Base-by-base conservation (phyloP, 92 coral and sea anemone genomes). In the Phenganax stokvisi region DNA sequence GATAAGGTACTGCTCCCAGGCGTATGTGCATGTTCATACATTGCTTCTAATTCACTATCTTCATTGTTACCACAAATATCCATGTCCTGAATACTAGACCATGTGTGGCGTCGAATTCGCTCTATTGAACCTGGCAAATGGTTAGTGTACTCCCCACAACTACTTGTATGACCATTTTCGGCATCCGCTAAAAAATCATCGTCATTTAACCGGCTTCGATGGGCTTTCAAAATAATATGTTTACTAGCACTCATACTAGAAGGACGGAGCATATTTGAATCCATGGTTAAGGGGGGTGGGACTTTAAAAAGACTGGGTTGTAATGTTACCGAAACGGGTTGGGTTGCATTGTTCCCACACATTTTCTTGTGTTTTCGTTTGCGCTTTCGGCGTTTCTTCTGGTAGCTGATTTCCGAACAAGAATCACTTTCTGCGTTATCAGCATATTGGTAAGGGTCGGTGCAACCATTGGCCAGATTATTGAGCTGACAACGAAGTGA, bases 361-460 rank as follows among this genome's bases (percentile, higher is more conserved):
- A 87, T 85, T 10, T 93, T 86, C 72, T 87, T 94, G 17, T 88
- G 89, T 81, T 92, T 94, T 61, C 97, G 82, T 71, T 90, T 94
- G 28, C 98, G 85, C 60, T 92, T 92, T 47, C 86, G 85, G 64
- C 98, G 76, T 20, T 87, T 91, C 79, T 86, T 90, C 1, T 87
- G 85, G 73, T 89, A 75, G 59, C 92, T 90, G 53, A 82, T 79
- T 44, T 88, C 92, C 12, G 89, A 85, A 29, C 89, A 82, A 17
- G 92, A 89, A 74, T 94, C 98, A 51, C 91, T 92, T 63, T 94
- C 98, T 63, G 84, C 89, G 68, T 90, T 86, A 51, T 91, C 98
- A 25, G 90, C 96, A 8, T 87, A 54, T 1, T 90, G 97, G 71
- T 92, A 90, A 13, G 94, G 96, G 13, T 92, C 91, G 6, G 16